Evolutionary conservation across 1,140 invertebrate genomes (phyloP), one percentile per base, ranked within the genome.

Genomic region (Drosophila trapezifrons): DNA sequence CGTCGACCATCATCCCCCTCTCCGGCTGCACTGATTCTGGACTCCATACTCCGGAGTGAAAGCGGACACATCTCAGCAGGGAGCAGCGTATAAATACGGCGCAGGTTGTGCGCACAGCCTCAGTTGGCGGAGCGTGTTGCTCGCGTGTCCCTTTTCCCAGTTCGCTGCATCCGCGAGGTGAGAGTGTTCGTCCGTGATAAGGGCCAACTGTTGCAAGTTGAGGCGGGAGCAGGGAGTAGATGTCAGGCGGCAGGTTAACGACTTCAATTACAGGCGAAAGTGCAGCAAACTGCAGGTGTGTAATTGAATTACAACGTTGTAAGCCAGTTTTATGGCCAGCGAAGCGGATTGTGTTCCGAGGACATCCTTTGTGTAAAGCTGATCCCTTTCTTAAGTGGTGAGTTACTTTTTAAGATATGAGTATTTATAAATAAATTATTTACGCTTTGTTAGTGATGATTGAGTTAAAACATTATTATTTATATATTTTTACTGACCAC

Each of bases 81-180:
- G 62, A 20, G 43, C 52, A 45, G 59, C 27, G 81, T 86, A 86
- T 86, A 86, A 86, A 86, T 87, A 86, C 75, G 66, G 64, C 52
- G 52, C 63, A 74, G 51, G 47, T 47, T 55, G 45, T 63, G 79
- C 83, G 80, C 67, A 58, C 55, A 79, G 79, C 79, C 66, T 86
- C 84, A 86, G 83, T 86, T 89, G 83, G 55, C 72, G 79, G 71
- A 79, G 55, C 66, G 78, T 70, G 71, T 70, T 87, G 76, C 63
- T 85, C 65, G 83, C 67, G 84, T 78, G 42, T 54, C 76, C 72
- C 70, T 65, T 45, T 57, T 78, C 40, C 76, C 42, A 69, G 57
- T 67, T 58, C 40, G 47, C 66, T 70, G 40, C n/a, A 37, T 29
- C 15, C 67, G 45, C 57, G 27, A 73, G 52, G 35, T 40, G 67